Evolutionary conservation across 1,140 invertebrate genomes (phyloP).

Genomic region (Neoseiulus cucumeris): DNA sequence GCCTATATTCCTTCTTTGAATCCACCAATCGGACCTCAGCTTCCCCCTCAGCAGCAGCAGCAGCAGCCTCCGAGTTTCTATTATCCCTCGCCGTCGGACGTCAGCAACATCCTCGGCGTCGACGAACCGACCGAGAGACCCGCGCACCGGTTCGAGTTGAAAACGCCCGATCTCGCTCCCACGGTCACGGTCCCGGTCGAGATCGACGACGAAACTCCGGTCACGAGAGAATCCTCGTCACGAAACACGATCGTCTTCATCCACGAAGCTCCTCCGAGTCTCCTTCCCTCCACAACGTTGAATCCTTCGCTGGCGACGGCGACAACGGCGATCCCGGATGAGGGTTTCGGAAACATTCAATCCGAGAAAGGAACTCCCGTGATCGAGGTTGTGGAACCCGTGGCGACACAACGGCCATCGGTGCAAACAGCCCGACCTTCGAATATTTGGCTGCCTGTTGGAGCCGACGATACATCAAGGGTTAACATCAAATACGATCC

Average conservation of each 20-base stretch:
- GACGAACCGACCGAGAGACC: neutral
- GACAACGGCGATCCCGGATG: neutral
- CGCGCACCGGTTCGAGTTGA: neutral
- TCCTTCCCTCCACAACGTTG: neutral
- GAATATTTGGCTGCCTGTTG: slow-evolving; percentile 19
- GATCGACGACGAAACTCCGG: neutral
- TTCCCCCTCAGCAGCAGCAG: neutral
- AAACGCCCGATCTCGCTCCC: neutral
- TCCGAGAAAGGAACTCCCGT: slow-evolving; percentile 8
- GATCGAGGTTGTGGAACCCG: neutral
- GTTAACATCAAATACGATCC: neutral
- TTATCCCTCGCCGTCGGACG: neutral
- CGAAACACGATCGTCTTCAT: slow-evolving; percentile 5
- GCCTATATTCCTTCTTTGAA: neutral
- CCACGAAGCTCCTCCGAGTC: neutral
- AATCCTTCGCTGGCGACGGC: neutral
- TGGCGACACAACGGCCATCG: neutral
- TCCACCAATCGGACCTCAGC: neutral
- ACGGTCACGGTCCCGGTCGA: neutral
- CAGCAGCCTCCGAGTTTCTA: neutral
- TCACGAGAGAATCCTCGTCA: neutral
- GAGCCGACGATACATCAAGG: neutral
- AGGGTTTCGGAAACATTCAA: neutral
- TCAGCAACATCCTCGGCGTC: slow-evolving; percentile 6
- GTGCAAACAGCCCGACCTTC: slow-evolving; percentile 13